A percentile compares a stretch with the other conserved stretches of the same genome.
These are phyloP conservation scores for Coelopa frigida DNA, from an alignment of 1,140 invertebrate genomes.

Conservation along the genomic window DNA sequence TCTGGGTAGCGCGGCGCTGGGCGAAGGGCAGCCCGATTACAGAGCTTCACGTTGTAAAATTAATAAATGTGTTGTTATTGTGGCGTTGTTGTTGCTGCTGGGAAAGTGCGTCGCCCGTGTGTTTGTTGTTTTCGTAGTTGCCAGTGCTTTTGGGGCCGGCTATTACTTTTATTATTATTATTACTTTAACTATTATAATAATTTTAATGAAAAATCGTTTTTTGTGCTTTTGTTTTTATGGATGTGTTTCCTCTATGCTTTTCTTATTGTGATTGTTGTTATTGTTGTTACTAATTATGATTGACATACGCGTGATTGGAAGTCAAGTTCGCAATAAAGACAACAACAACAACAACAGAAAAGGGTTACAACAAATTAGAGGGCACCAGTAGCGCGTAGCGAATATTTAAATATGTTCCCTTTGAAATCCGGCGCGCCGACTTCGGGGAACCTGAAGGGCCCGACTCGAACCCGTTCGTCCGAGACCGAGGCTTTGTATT, in stretches of 20 bases:
- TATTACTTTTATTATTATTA: slow-evolving; percentile 4
- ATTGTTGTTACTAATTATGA: slow-evolving; percentile 45
- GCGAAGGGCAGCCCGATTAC: not conserved
- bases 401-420: too few relatives aligned
- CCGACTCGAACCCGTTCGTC: too few relatives aligned
- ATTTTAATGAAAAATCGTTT: slow-evolving; percentile 17
- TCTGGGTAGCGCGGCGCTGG: not conserved
- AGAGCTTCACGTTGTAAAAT: slow-evolving; percentile 9
- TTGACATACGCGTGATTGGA: slow-evolving; percentile 44
- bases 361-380: too few relatives aligned
- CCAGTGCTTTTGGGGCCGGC: slow-evolving; percentile 11
- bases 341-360: not conserved
- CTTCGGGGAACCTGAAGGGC: too few relatives aligned
- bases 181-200: not conserved
- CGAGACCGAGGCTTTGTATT: too few relatives aligned
- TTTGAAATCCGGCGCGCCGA: too few relatives aligned
- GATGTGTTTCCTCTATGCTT: slow-evolving; percentile 1
- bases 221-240: slow-evolving; percentile 16
- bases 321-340: slow-evolving; percentile 17
- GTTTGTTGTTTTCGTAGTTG: slow-evolving; percentile 2
- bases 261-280: too few relatives aligned
- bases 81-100: too few relatives aligned
- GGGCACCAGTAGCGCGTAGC: too few relatives aligned
- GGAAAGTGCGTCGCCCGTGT: not conserved
- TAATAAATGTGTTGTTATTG: slow-evolving; percentile 3